Evolutionary conservation across 2,888 invertebrate species (phyloP), one percentile per base, ranked within the genome.

Genomic region (Hipparchia semele): DNA sequence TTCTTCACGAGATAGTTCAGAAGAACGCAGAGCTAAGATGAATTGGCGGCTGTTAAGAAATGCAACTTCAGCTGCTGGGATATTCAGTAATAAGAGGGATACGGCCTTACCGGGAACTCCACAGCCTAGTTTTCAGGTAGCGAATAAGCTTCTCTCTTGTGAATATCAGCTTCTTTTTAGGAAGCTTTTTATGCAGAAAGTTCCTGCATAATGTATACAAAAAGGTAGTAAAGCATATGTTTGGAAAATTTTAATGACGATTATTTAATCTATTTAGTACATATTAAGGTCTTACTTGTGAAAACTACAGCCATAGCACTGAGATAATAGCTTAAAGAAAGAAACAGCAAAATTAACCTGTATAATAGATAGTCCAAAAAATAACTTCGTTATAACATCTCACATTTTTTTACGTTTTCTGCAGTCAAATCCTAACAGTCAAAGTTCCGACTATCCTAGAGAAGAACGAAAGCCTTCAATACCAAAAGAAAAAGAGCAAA

Each of bases 11-110:
- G 87, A 86, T 23, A 87, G 85, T 70, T 87, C 89, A 0, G 90
- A 87, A 1, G 90, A 87, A 12, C 75, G 80, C 0, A 81, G 77
- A 2, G 73, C 84, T 0, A 80, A 83, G 0, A 75, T 79, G 0
- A 87, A 90, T 0, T 94, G 93, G 92, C 79, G 84, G 12, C 79
- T 92, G 0, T 86, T 92, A 2, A 83, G 79, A 39, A 90, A 86
- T 9, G 82, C 91, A 60, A 88, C 92, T 0, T 81, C 88, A 2
- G 91, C 88, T 0, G 86, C 91, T 0, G 84, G 84, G 0, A 91
- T 89, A 1, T 90, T 92, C 76, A 83, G 82, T 0, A 82, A 82
- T 0, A 88, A 85, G 72, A 54, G 81, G 53, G 82, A 82, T 0
- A 71, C 78, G 0, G 78, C 86, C 0, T 70, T 90, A 12, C 92